Conservation (phyloP, 2,888 invertebrate genomes). For the Acleris emargana region DNA sequence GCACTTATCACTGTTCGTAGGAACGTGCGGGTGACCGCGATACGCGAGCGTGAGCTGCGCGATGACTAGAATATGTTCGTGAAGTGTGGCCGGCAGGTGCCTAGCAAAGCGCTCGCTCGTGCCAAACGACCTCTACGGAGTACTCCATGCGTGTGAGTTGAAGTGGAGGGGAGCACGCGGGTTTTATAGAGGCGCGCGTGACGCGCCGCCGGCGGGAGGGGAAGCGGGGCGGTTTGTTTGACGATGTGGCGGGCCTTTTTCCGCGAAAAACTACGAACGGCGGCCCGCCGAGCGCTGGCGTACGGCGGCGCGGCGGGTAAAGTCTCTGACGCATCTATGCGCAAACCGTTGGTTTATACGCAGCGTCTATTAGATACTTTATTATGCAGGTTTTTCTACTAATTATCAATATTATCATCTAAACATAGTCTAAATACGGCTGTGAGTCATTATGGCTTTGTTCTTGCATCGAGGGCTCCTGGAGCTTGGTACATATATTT, state of each 20-base stretch:
- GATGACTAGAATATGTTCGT: slow-evolving; percentile 82
- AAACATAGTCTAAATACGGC: slow-evolving; percentile 42
- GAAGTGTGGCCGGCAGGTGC: slow-evolving; percentile 83
- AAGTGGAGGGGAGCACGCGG: slow-evolving; percentile 74
- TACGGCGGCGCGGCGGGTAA: slow-evolving; percentile 63
- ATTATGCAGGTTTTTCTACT: slow-evolving; percentile 6
- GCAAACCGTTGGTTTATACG: slow-evolving; percentile 66
- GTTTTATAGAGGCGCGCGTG: slow-evolving; percentile 77
- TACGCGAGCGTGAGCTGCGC: slow-evolving; percentile 79
- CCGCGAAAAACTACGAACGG: slow-evolving; percentile 78
- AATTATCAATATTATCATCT: too few relatives aligned
- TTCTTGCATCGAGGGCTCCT: slow-evolving; percentile 49
- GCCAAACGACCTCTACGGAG: slow-evolving; percentile 85
- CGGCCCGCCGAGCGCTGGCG: slow-evolving; percentile 59
- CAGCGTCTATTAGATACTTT: slow-evolving; percentile 41
- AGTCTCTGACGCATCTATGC: slow-evolving; percentile 68
- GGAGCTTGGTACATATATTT: slow-evolving; percentile 11
- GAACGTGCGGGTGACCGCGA: slow-evolving; percentile 81
- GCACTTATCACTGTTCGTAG: slow-evolving; percentile 83
- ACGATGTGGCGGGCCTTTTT: slow-evolving; percentile 77
- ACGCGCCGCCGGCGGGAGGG: slow-evolving; percentile 61
- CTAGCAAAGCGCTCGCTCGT: slow-evolving; percentile 85
- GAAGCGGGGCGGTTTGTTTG: slow-evolving; percentile 46
- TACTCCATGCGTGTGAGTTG: slow-evolving; percentile 85
- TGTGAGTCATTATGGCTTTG: slow-evolving; percentile 56